A percentile compares a stretch with the other conserved stretches of the same genome.
Conservation (phyloP, 2,113 vertebrate genomes). For the Onychostoma macrolepis region DNA sequence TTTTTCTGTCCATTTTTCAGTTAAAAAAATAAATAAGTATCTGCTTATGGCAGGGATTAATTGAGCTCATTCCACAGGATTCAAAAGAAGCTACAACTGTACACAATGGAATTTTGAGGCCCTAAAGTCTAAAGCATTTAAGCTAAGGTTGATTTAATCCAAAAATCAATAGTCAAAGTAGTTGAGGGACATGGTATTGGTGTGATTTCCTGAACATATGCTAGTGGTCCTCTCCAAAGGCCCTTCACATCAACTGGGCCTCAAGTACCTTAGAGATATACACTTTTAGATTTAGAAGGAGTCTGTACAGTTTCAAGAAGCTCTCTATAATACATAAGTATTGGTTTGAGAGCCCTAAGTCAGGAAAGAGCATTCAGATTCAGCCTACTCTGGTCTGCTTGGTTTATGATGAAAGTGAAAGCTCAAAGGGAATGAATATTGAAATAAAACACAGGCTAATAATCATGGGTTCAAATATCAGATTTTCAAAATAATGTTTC, state of each 20-base stretch:
- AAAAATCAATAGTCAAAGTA: neutral
- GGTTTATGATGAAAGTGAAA: neutral
- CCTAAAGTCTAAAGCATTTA: neutral
- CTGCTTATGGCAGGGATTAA: neutral
- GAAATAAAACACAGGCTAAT: neutral
- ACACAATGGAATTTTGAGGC: neutral
- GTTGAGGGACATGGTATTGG: neutral
- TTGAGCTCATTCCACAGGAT: neutral
- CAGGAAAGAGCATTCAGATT: constrained; percentile 25
- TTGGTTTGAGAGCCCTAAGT: constrained; percentile 9
- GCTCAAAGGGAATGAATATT: neutral
- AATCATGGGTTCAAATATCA: neutral
- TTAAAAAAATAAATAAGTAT: neutral
- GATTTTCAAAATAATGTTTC: neutral
- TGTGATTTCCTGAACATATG: constrained; percentile 1
- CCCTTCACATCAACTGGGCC: constrained; percentile 2
- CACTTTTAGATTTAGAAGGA: neutral
- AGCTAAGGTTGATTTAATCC: neutral
- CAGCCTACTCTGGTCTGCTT: neutral
- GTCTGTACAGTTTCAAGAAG: constrained; percentile 10
- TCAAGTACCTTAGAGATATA: neutral
- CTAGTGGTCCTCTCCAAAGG: constrained; percentile 2
- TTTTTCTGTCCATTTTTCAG: neutral
- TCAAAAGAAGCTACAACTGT: neutral
- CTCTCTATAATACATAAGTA: neutral